Evolutionary conservation across 2,888 invertebrate species (phyloP), one percentile per base, ranked within the genome.

Genomic region (Rhingia rostrata): DNA sequence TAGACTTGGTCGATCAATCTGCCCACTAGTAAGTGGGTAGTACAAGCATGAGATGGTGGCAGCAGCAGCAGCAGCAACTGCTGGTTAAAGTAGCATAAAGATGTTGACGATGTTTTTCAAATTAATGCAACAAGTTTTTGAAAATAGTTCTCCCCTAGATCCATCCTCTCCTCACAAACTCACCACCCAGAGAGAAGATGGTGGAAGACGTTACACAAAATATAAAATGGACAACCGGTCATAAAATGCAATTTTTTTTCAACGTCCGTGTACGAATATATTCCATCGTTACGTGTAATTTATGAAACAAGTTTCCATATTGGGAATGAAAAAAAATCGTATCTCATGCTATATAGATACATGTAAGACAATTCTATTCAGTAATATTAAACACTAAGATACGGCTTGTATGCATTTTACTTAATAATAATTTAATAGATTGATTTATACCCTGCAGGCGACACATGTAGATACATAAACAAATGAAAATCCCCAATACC

Each of bases 41-140:
- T 30, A 49, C 4, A 45, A 7, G n/a, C 45, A 47, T 32, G n/a
- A n/a, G 37, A 43, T 9, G 6, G 35, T 5, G 6, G 74, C 56
- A n/a, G 30, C 22, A 5, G 12, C 30, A 32, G 12, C n/a, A n/a
- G n/a, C n/a, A 35, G 58, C 33, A 49, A 35, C 32, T 37, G 54
- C 37, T 41, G 45, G 14, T 49, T 67, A 37, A 69, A 63, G 49
- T 69, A 69, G 69, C 60, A 77, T 47, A 77, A 69, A 69, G 33
- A 77, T 77, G 69, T 69, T 77, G 77, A 49, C 61, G 69, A 63
- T 53, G 64, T 10, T 74, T 70, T 63, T 61, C 9, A 56, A 66
- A 84, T 58, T 58, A 84, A 80, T 66, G 69, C 74, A 84, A 84
- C 84, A 84, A 80, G 80, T 70, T 84, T 54, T 70, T 51, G 14